phyloP scores from a whole-genome alignment of 2,888 invertebrate genomes.

The Torymus aiolomorphi region DNA sequence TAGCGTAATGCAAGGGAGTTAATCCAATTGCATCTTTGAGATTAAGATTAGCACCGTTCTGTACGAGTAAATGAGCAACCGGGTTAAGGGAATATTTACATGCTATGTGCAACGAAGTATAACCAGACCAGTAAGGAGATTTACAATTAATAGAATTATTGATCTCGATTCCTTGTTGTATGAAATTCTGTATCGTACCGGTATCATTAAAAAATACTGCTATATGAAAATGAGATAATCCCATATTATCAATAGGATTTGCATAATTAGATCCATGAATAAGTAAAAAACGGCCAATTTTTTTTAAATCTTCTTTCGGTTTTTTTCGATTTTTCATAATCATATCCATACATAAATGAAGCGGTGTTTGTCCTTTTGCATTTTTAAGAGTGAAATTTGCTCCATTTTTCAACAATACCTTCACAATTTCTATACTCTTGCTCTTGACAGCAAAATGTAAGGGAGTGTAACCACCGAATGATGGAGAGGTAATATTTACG shows the following conservation, averaged over 20 bases:
- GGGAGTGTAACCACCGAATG: constrained; percentile 18
- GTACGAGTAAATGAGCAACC: constrained; percentile 8
- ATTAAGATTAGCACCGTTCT: background rate
- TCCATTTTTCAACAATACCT: background rate
- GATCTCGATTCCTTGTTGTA: constrained; percentile 4
- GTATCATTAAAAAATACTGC: constrained; percentile 22
- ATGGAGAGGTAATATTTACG: background rate
- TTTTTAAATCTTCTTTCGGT: background rate
- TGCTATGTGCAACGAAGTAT: constrained; percentile 40
- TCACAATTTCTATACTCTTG: background rate
- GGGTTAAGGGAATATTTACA: background rate
- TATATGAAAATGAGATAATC: constrained; percentile 27
- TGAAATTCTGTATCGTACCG: background rate
- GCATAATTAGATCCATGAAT: background rate
- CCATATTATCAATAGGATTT: constrained; percentile 1
- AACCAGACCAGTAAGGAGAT: constrained; percentile 12
- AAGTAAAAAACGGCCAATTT: background rate
- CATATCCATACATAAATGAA: constrained; percentile 35
- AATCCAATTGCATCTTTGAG: background rate
- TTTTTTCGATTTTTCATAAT: background rate
- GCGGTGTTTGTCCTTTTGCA: constrained; percentile 28
- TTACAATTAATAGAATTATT: background rate
- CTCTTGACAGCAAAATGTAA: constrained; percentile 34
- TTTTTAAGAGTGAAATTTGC: constrained; percentile 14
- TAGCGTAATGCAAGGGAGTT: constrained; percentile 9